phyloP scores from a whole-genome alignment of 2,797 vertebrate species.

The Cirrhinus mrigala region DNA sequence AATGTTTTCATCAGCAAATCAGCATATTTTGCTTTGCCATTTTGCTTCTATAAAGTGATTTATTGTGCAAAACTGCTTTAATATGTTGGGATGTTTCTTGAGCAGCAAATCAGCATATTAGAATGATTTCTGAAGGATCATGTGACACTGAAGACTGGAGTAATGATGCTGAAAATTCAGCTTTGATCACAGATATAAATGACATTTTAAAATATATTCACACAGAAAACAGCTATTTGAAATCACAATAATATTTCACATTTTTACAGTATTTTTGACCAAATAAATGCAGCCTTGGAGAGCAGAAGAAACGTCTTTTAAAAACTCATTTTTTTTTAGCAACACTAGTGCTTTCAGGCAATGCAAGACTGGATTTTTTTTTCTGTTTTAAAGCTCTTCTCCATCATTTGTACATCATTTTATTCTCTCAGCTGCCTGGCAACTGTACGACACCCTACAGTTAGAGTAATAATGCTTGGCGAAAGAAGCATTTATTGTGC shows the following conservation, averaged over 20 bases:
- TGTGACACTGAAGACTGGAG: neutral
- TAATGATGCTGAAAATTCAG: neutral
- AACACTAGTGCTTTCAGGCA: neutral
- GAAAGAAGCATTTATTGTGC: neutral
- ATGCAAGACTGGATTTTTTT: neutral
- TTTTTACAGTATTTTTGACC: neutral
- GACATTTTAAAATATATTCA: too few relatives aligned
- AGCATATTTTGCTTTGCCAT: too few relatives aligned
- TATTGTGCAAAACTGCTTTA: too few relatives aligned
- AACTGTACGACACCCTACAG: neutral
- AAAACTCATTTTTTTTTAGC: neutral
- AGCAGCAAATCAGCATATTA: neutral
- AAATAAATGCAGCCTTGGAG: neutral
- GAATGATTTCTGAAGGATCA: neutral
- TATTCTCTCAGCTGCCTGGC: conserved; percentile 24
- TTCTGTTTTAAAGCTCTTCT: neutral
- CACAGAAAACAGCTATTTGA: neutral
- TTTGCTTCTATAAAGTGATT: too few relatives aligned
- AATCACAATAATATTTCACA: neutral
- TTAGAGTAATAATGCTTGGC: neutral
- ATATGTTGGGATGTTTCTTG: too few relatives aligned
- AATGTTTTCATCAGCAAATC: neutral
- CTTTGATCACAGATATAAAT: too few relatives aligned
- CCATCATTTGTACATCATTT: neutral
- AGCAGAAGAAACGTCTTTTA: too few relatives aligned